Conservation (phyloP, 1,140 invertebrate species). For the Sycophila sp. region DNA sequence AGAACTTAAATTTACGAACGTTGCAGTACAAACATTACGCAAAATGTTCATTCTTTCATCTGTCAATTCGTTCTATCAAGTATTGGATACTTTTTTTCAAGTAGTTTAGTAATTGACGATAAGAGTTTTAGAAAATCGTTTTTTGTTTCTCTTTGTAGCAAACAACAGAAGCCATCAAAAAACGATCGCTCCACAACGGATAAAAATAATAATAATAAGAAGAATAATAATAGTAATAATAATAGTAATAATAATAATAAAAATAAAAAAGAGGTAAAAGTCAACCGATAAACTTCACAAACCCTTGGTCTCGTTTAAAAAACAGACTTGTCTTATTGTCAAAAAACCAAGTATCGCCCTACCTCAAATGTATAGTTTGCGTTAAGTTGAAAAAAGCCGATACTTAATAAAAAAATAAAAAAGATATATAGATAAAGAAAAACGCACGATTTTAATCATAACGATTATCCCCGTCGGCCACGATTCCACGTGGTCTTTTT, state of each 20-base stretch:
- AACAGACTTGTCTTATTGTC: conserved; percentile 31
- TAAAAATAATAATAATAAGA: no score
- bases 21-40: not conserved
- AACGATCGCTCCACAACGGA: not conserved
- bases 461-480: no score
- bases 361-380: conserved; percentile 13
- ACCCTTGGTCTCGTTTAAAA: conserved; percentile 21
- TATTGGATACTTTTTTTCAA: conserved; percentile 2
- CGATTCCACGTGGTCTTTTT: no score
- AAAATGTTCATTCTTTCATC: not conserved
- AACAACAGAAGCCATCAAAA: not conserved
- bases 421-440: not conserved
- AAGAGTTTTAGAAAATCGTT: conserved; percentile 32
- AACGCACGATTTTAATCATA: no score
- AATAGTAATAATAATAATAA: no score
- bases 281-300: conserved; percentile 8
- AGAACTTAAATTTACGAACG: not conserved
- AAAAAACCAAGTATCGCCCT: conserved; percentile 30
- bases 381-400: no score
- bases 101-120: conserved; percentile 30
- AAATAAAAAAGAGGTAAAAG: no score
- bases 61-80: conserved; percentile 30
- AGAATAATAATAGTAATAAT: no score
- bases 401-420: no score
- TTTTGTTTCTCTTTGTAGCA: not conserved